Evolutionary conservation across 1,140 invertebrate genomes (phyloP).

Genomic region (Teleopsis dalmanni): DNA sequence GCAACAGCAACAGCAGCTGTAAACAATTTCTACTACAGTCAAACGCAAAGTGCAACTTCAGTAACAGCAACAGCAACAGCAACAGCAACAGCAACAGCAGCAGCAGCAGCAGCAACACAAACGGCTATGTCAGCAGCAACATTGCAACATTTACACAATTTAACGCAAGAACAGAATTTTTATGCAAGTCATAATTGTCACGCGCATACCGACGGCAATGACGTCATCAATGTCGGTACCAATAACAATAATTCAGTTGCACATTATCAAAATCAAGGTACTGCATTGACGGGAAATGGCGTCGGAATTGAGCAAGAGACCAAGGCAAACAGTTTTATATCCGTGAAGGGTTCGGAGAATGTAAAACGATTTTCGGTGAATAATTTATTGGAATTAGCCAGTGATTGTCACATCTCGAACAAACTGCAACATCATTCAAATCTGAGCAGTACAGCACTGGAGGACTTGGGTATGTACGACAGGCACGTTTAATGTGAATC

Average conservation of each 20-base stretch:
- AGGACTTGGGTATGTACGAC: too few species aligned
- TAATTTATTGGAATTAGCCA: constrained; percentile 18
- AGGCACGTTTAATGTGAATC: too few species aligned
- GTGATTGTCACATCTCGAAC: constrained; percentile 6
- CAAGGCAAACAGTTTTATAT: neutral
- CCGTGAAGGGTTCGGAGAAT: constrained; percentile 18
- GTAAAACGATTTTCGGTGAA: constrained; percentile 21
- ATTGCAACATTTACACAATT: constrained; percentile 7
- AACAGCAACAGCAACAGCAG: neutral
- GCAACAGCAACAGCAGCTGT: constrained; percentile 7
- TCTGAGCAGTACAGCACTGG: too few species aligned
- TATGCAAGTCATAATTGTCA: neutral
- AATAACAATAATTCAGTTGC: neutral
- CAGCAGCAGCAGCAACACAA: neutral
- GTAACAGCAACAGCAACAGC: constrained; percentile 1
- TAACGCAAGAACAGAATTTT: constrained; percentile 3
- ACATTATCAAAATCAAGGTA: neutral
- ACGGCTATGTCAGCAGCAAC: neutral
- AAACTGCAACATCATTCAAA: constrained; percentile 14
- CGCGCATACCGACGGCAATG: neutral
- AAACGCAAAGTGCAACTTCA: neutral
- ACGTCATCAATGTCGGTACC: neutral
- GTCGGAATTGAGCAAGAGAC: neutral
- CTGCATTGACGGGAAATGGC: neutral
- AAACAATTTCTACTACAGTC: constrained; percentile 8